phyloP scores from a whole-genome alignment of 2,113 vertebrate genomes.

The Leucoraja erinaceus region DNA sequence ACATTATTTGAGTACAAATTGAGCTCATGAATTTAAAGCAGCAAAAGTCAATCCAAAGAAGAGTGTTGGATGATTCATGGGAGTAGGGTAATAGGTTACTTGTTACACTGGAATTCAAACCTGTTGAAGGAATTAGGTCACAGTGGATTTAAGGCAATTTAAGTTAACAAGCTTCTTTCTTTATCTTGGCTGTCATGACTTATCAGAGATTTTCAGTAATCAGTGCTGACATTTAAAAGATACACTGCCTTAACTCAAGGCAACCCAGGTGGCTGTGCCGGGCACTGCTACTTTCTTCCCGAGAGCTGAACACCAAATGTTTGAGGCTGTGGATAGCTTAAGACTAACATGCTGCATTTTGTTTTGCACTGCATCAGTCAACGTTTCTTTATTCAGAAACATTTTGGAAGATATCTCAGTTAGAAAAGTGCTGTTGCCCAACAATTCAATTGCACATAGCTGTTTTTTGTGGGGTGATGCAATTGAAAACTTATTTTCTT shows the following conservation, averaged over 20 bases:
- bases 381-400: neutral
- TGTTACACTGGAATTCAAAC: slow-evolving; percentile 33
- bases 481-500: too few relatives aligned
- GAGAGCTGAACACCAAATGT: slow-evolving; percentile 5
- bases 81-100: neutral
- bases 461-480: too few relatives aligned
- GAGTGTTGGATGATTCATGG: slow-evolving; percentile 17
- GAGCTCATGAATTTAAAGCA: neutral
- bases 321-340: neutral
- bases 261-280: slow-evolving; percentile 8
- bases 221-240: slow-evolving; percentile 30
- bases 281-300: neutral
- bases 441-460: too few relatives aligned
- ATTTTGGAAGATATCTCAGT: neutral
- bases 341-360: neutral
- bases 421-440: neutral
- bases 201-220: slow-evolving; percentile 29
- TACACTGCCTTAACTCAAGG: neutral
- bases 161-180: slow-evolving; percentile 14
- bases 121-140: slow-evolving; percentile 27
- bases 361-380: neutral
- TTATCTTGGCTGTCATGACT: slow-evolving; percentile 34
- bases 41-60: neutral
- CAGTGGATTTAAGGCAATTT: slow-evolving; percentile 1
- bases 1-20: neutral